A percentile compares a stretch with the other conserved stretches of the same genome.
These are phyloP conservation scores for Drosophila carrolli DNA, from an alignment of 1,140 invertebrate genomes.

Conservation along the genomic window DNA sequence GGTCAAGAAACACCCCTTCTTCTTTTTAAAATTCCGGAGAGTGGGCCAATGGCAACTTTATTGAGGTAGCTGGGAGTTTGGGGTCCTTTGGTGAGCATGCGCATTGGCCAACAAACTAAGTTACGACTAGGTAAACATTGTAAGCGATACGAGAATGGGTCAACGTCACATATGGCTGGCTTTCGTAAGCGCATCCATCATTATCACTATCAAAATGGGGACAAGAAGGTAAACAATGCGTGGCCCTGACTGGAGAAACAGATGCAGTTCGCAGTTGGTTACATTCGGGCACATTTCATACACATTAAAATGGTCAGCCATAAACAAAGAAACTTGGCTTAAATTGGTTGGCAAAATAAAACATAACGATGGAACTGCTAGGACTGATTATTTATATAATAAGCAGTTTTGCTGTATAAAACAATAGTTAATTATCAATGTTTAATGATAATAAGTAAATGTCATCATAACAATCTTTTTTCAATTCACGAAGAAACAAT, in stretches of 20 bases:
- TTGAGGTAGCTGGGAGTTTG: constrained; percentile 71
- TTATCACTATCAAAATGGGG: constrained; percentile 15
- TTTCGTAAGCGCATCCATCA: constrained; percentile 27
- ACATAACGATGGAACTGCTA: too few relatives aligned
- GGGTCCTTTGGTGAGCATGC: constrained; percentile 67
- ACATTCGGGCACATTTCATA: not conserved
- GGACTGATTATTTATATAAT: too few relatives aligned
- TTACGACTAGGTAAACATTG: constrained; percentile 44
- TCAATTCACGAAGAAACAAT: too few relatives aligned
- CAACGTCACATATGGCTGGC: constrained; percentile 48
- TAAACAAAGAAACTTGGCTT: too few relatives aligned
- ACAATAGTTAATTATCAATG: too few relatives aligned
- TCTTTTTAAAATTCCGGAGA: not conserved
- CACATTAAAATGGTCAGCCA: not conserved
- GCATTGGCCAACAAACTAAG: constrained; percentile 3
- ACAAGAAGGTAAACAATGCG: constrained; percentile 29
- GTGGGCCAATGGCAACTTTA: constrained; percentile 64
- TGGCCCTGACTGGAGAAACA: constrained; percentile 1
- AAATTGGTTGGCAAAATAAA: too few relatives aligned
- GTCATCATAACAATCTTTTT: too few relatives aligned
- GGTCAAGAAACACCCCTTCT: constrained; percentile 64
- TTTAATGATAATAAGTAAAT: too few relatives aligned
- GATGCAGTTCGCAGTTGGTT: not conserved
- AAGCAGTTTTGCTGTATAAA: too few relatives aligned
- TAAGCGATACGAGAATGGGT: constrained; percentile 40